These are phyloP conservation scores for Porites divaricata DNA, from an alignment of 92 coral and sea anemone genomes.

Conservation along the genomic window DNA sequence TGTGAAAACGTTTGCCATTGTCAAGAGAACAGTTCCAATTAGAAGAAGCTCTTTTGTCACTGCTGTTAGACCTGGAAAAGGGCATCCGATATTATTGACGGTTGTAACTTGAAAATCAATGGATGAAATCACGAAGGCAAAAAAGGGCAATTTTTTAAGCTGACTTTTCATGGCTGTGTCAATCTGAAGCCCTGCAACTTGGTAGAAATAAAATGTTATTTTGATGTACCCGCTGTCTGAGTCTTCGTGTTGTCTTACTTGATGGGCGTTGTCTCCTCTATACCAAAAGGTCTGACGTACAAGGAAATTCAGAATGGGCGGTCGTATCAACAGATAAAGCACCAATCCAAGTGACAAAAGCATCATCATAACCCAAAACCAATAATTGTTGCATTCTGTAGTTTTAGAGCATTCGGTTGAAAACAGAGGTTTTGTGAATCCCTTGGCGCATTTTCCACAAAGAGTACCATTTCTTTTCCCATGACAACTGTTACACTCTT, in stretches of 20 bases:
- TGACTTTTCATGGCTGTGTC: conserved; percentile 21
- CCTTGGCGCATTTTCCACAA: conserved; percentile 62
- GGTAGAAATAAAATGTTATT: conserved; percentile 81
- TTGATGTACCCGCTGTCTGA: conserved; percentile 63
- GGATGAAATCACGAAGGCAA: conserved; percentile 56
- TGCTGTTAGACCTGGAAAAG: conserved; percentile 73
- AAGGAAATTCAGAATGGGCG: conserved; percentile 53
- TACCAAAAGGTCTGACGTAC: conserved; percentile 27
- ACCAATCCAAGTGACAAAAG: conserved; percentile 24
- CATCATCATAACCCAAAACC: background rate
- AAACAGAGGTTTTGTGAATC: conserved; percentile 48
- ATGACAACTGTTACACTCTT: conserved; percentile 44
- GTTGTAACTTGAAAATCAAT: conserved; percentile 67
- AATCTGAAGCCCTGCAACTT: conserved; percentile 67
- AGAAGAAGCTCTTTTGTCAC: conserved; percentile 74
- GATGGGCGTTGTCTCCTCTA: background rate
- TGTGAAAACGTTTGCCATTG: conserved; percentile 3
- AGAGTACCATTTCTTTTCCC: conserved; percentile 64
- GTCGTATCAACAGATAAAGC: conserved; percentile 60
- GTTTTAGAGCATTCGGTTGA: conserved; percentile 42
- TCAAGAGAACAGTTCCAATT: conserved; percentile 51
- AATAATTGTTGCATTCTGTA: background rate
- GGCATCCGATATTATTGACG: conserved; percentile 55
- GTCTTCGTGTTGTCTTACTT: background rate
- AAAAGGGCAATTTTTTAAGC: conserved; percentile 19